These are phyloP conservation scores for Drosophila mauritiana DNA, from an alignment of 1,140 invertebrate genomes.

Conservation along the genomic window DNA sequence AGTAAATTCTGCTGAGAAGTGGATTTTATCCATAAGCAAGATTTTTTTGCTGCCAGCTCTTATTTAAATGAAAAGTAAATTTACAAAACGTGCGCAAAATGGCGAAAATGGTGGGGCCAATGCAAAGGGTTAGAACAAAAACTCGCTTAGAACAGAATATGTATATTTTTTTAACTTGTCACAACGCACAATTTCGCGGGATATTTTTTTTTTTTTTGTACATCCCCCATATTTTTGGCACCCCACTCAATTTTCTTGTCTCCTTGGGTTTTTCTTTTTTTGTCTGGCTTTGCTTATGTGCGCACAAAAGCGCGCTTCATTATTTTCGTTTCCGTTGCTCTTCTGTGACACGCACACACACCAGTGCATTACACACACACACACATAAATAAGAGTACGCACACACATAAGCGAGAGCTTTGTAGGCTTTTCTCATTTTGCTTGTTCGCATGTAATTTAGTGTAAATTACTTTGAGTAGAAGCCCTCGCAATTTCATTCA, in stretches of 20 bases:
- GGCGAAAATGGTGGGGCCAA: slow-evolving; percentile 24
- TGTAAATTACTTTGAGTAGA: slow-evolving; percentile 75
- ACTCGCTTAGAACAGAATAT: slow-evolving; percentile 24
- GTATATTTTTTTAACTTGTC: slow-evolving; percentile 38
- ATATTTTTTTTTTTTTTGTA: slow-evolving; percentile 3
- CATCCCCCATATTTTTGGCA: not conserved
- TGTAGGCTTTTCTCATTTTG: slow-evolving; percentile 54
- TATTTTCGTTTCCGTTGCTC: slow-evolving; percentile 69
- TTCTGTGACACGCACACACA: slow-evolving; percentile 48
- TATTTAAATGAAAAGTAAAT: slow-evolving; percentile 73
- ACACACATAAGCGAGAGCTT: slow-evolving; percentile 32
- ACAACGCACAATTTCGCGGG: slow-evolving; percentile 53
- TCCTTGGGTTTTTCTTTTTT: slow-evolving; percentile 35
- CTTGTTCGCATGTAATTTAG: slow-evolving; percentile 76
- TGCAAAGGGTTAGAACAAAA: slow-evolving; percentile 52
- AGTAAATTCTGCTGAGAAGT: slow-evolving; percentile 13
- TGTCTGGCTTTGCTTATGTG: slow-evolving; percentile 51
- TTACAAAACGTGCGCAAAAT: slow-evolving; percentile 67
- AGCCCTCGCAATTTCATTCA: slow-evolving; percentile 52
- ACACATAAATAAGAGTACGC: slow-evolving; percentile 17
- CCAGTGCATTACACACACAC: slow-evolving; percentile 4
- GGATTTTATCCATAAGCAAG: slow-evolving; percentile 40
- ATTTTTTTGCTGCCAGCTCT: slow-evolving; percentile 22
- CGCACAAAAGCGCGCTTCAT: slow-evolving; percentile 74
- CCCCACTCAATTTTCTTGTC: slow-evolving; percentile 45